A percentile compares a stretch with the other conserved stretches of the same genome.
These are phyloP conservation scores for Panthera leo DNA, from an alignment of 2,113 vertebrate genomes.

Conservation along the genomic window DNA sequence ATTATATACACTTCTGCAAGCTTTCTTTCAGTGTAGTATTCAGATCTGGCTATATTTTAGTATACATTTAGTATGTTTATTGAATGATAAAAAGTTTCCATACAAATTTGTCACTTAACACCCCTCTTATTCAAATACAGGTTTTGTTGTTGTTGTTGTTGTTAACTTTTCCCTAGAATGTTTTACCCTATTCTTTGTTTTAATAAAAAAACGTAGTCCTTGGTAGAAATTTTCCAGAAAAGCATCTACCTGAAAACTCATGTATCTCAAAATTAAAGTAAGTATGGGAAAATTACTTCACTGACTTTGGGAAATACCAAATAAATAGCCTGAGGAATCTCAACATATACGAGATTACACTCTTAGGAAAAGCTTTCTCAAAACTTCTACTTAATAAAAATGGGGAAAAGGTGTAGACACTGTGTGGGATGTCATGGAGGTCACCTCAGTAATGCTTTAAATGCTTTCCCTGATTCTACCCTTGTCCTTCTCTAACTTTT, in stretches of 20 bases:
- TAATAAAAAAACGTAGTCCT: not conserved
- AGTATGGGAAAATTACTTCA: constrained; percentile 31
- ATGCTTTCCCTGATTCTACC: not conserved
- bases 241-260: not conserved
- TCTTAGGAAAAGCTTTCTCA: not conserved
- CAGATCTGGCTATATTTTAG: not conserved
- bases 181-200: not conserved
- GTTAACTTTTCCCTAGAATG: not conserved
- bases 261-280: constrained; percentile 35
- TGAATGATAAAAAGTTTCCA: not conserved
- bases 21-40: not conserved
- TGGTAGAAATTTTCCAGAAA: not conserved
- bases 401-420: not conserved
- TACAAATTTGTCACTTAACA: not conserved
- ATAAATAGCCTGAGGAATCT: constrained; percentile 32
- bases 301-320: not conserved
- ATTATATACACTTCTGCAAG: not conserved
- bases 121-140: not conserved
- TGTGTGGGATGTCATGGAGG: not conserved
- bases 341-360: constrained; percentile 34
- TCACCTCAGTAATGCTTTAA: not conserved
- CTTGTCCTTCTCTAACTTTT: not conserved
- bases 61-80: not conserved
- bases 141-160: not conserved
- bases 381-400: not conserved